Evolutionary conservation across 1,140 invertebrate species (phyloP).

Genomic region (Musca vetustissima): DNA sequence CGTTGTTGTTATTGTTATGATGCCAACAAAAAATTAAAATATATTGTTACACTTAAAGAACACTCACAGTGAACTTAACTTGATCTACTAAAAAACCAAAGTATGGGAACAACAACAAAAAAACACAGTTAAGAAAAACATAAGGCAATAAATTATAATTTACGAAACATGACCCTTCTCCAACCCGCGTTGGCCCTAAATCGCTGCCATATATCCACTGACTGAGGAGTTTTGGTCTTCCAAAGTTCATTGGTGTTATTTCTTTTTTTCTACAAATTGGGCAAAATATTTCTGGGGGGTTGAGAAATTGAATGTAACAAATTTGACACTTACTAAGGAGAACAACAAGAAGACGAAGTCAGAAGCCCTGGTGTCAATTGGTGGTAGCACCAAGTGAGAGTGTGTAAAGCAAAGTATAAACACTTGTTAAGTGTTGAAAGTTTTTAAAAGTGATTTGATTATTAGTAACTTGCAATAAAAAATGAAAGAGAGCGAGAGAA

Average conservation of each 20-base stretch:
- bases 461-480: conserved; percentile 14
- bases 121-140: neutral
- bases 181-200: neutral
- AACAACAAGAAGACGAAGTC: neutral
- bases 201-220: too few relatives aligned
- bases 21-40: too few relatives aligned
- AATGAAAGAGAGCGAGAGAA: too few relatives aligned
- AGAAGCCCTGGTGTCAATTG: neutral
- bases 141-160: conserved; percentile 14
- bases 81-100: too few relatives aligned
- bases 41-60: too few relatives aligned
- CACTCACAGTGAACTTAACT: too few relatives aligned
- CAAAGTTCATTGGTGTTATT: neutral
- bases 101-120: too few relatives aligned
- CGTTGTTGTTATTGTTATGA: too few relatives aligned
- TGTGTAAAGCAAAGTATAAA: conserved; percentile 15
- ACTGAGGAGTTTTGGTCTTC: neutral
- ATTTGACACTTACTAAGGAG: conserved; percentile 9
- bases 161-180: neutral
- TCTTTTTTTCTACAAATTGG: neutral
- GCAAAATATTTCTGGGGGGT: neutral
- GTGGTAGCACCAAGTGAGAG: neutral
- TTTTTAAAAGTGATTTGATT: conserved; percentile 19
- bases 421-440: conserved; percentile 20
- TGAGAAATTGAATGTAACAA: conserved; percentile 3